These are phyloP conservation scores for Ochlodes sylvanus DNA, from an alignment of 2,888 invertebrate genomes.

Conservation along the genomic window DNA sequence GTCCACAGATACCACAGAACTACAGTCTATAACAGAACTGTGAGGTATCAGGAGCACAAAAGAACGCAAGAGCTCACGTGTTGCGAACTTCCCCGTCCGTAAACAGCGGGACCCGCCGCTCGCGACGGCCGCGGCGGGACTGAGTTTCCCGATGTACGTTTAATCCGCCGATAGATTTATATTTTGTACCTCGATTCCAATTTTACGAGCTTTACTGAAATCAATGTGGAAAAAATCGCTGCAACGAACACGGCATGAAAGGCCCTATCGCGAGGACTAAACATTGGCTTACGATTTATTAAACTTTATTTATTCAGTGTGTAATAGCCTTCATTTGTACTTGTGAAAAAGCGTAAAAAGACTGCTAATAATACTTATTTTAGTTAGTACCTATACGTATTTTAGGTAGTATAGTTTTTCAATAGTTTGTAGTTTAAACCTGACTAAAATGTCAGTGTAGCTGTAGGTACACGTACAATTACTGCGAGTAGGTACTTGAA, in stretches of 20 bases:
- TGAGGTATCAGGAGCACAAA: conserved; percentile 17
- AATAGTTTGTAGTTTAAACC: no score
- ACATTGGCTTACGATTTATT: background rate
- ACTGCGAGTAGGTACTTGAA: no score
- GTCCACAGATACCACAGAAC: no score
- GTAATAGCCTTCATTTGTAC: background rate
- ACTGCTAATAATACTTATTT: no score
- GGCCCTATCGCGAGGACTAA: background rate
- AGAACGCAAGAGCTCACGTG: conserved; percentile 16
- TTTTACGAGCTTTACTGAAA: conserved; percentile 25
- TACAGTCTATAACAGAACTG: background rate
- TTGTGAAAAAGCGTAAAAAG: no score
- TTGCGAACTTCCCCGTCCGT: conserved; percentile 3
- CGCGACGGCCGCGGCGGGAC: conserved; percentile 80
- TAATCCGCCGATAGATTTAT: conserved; percentile 23
- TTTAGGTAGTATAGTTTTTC: no score
- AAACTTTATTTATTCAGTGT: background rate
- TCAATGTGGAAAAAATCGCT: conserved; percentile 14
- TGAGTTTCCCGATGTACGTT: conserved; percentile 48
- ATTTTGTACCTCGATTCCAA: conserved; percentile 32
- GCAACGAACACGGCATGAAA: conserved; percentile 6
- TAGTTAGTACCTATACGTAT: no score
- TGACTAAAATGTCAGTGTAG: no score
- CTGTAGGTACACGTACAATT: no score
- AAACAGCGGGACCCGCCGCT: conserved; percentile 65